Conservation (phyloP, 2,888 invertebrate species). For the Platynereis dumerilii region DNA sequence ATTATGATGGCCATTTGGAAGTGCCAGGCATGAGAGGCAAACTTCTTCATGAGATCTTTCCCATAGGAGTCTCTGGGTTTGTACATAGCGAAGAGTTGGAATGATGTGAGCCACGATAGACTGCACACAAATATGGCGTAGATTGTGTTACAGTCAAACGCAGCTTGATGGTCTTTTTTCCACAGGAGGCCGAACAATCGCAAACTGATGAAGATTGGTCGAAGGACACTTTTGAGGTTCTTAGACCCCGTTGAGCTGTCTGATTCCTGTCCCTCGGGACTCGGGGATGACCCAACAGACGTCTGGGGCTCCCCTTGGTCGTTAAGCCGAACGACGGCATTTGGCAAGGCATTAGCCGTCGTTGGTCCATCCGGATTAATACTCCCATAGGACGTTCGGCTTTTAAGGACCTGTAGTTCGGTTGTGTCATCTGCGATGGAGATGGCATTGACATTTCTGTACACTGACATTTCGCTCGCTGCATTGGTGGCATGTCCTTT, state of each 20-base stretch:
- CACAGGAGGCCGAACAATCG: conserved; percentile 16
- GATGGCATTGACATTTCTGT: too few relatives aligned
- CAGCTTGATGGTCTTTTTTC: not conserved
- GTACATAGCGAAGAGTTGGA: conserved; percentile 19
- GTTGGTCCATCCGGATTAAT: too few relatives aligned
- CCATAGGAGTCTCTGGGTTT: conserved; percentile 13
- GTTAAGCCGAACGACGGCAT: not conserved
- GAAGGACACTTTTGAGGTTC: conserved; percentile 5
- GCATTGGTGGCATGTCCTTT: too few relatives aligned
- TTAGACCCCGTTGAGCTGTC: not conserved
- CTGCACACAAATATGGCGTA: conserved; percentile 8
- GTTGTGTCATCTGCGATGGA: too few relatives aligned
- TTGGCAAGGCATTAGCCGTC: too few relatives aligned
- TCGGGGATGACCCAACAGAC: not conserved
- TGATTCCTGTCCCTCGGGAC: conserved; percentile 3
- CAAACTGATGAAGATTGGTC: conserved; percentile 12
- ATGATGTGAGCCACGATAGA: conserved; percentile 12
- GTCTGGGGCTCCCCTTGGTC: not conserved
- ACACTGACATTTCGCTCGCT: too few relatives aligned
- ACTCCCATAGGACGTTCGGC: too few relatives aligned
- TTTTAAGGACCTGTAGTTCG: too few relatives aligned
- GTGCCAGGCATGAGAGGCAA: conserved; percentile 19
- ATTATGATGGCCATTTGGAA: conserved; percentile 18
- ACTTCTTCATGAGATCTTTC: conserved; percentile 9
- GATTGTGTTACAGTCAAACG: conserved; percentile 7